Evolutionary conservation across 2,797 vertebrate genomes (phyloP).

Genomic region (Zalophus californianus): DNA sequence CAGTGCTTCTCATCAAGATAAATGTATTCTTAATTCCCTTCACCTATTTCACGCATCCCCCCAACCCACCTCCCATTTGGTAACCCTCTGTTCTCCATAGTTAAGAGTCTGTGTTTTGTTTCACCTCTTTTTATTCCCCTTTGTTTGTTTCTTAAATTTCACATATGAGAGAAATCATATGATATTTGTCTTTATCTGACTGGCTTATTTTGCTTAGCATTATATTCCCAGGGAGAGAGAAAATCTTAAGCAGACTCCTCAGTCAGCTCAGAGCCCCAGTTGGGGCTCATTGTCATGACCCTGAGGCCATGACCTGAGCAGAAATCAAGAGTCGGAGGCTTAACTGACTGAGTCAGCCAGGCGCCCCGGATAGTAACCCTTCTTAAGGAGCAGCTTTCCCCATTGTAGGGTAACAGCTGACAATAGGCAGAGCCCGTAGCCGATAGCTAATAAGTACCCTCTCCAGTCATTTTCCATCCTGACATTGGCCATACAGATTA

Average conservation of each 20-base stretch:
- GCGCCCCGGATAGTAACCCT: not conserved
- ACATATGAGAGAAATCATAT: too few relatives aligned
- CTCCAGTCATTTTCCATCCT: not conserved
- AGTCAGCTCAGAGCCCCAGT: not conserved
- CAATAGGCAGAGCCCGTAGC: not conserved
- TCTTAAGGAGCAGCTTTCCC: not conserved
- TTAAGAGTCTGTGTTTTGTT: too few relatives aligned
- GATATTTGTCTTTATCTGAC: too few relatives aligned
- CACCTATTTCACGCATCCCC: too few relatives aligned
- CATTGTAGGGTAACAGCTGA: not conserved
- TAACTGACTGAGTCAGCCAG: not conserved
- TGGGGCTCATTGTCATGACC: not conserved
- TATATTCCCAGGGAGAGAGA: too few relatives aligned
- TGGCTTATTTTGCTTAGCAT: too few relatives aligned
- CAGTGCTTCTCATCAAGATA: too few relatives aligned
- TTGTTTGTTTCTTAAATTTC: too few relatives aligned
- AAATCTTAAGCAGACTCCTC: not conserved
- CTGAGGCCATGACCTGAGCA: not conserved
- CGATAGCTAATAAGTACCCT: not conserved
- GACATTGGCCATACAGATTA: not conserved
- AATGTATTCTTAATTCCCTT: too few relatives aligned
- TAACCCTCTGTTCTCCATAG: too few relatives aligned
- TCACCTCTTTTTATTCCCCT: too few relatives aligned
- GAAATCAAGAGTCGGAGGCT: not conserved
- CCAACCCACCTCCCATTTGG: too few relatives aligned